Evolutionary conservation across 2,113 vertebrate genomes (phyloP).

Genomic region (Hippocampus barbouri): DNA sequence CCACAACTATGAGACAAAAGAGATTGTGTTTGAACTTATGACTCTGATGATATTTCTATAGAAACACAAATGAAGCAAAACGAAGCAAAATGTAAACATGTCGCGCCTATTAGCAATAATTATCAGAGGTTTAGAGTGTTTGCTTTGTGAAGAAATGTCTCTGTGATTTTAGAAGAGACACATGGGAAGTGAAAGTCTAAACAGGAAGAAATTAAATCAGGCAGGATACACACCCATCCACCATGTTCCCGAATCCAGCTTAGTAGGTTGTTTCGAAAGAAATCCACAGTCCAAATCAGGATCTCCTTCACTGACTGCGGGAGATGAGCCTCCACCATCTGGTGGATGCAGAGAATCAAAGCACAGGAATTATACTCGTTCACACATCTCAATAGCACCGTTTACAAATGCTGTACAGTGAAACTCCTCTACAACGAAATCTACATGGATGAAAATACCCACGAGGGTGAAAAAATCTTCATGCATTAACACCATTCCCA

Average conservation of each 20-base stretch:
- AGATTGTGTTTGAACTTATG: too few relatives aligned
- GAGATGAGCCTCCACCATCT: conserved; percentile 41
- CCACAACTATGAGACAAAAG: too few relatives aligned
- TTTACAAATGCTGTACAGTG: too few relatives aligned
- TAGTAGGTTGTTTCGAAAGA: conserved; percentile 32
- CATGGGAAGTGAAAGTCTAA: background rate
- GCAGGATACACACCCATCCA: conserved; percentile 41
- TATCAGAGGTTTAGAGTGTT: background rate
- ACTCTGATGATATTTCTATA: too few relatives aligned
- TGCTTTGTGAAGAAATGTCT: background rate
- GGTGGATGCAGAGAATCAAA: background rate
- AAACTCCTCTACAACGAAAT: too few relatives aligned
- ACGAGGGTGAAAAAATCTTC: too few relatives aligned
- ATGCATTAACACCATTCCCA: too few relatives aligned
- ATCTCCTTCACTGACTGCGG: conserved; percentile 33
- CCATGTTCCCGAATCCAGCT: conserved; percentile 45
- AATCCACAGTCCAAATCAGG: conserved; percentile 27
- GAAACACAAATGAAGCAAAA: too few relatives aligned
- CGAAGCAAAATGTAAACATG: too few relatives aligned
- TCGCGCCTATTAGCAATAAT: background rate
- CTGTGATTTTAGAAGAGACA: background rate
- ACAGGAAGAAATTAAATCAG: background rate
- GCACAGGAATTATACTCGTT: background rate
- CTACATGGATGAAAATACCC: too few relatives aligned
- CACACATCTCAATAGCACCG: background rate